Conservation (phyloP, 1,140 invertebrate species). For the Solen grandis region DNA sequence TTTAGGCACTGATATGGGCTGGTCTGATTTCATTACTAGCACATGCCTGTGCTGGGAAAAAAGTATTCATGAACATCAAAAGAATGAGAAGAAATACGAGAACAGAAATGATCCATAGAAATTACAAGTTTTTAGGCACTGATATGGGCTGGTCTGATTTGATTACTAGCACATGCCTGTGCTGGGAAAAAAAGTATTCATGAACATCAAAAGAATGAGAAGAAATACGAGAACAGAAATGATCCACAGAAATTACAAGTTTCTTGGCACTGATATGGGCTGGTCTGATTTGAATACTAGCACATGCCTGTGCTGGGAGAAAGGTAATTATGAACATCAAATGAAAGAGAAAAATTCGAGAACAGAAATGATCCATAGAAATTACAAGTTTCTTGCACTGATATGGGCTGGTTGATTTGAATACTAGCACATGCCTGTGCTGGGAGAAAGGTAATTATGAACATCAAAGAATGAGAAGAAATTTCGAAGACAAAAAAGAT, state of each 20-base stretch:
- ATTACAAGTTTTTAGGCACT: conserved; percentile 4
- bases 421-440: conserved; percentile 48
- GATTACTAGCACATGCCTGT: conserved; percentile 18
- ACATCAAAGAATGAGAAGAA: too few relatives aligned
- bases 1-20: conserved; percentile 4
- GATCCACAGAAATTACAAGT: too few relatives aligned
- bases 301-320: conserved; percentile 36
- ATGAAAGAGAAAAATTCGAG: too few relatives aligned
- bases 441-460: conserved; percentile 30
- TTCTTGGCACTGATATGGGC: conserved; percentile 28
- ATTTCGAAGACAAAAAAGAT: too few relatives aligned
- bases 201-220: too few relatives aligned
- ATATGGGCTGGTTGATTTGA: not conserved
- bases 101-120: not conserved
- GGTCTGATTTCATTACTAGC: not conserved
- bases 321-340: too few relatives aligned
- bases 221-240: too few relatives aligned
- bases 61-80: too few relatives aligned
- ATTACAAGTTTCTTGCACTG: conserved; percentile 3
- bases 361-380: too few relatives aligned
- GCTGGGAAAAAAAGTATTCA: conserved; percentile 31
- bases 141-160: conserved; percentile 3
- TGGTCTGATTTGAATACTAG: not conserved
- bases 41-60: conserved; percentile 33
- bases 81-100: too few relatives aligned